Base-by-base conservation (phyloP, 2,797 vertebrate species). In the Potorous gilbertii region DNA sequence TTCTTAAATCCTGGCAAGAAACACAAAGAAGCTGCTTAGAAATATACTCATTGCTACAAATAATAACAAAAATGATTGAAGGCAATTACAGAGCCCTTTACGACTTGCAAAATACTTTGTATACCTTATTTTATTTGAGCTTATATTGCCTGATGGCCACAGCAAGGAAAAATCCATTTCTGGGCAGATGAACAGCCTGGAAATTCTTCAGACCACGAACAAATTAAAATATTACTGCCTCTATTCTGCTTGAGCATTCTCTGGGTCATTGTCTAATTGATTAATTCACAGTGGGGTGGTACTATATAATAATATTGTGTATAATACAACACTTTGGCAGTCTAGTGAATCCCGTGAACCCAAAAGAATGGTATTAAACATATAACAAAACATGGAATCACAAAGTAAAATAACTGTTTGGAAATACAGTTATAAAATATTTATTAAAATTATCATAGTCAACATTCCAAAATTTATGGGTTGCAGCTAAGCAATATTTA, bases 151-250 rank as follows among this genome's bases (percentile, higher is more conserved):
- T 95, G 62, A 8, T 96, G 46, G 24, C 52, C 93, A 96, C 4
- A 94, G 91, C 95, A 97, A 97, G 93, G 93, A 96, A 96, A 97
- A 96, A 95, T 94, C 29, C 2, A 94, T 34, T n/a, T 96, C 28
- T 50, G 56, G 59, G 55, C 92, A 96, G 56, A 94, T 90, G 91
- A 96, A 92, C 46, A 96, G 87, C 90, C 92, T 96, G 54, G 62
- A 95, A 87, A 55, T 54, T 96, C 24, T 87, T 87, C 74, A 46
- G 74, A 3, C 21, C 24, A 46, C 27, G n/a, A 40, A 18, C 66
- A 40, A 81, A 81, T 24, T 81, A 46, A 21, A 81, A 46, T 8
- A 74, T 12, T 13, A 24, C n/a, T 81, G 21, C 66, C 66, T 81
- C 5, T 21, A 24, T 40, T 46, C n/a, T 81, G n/a, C n/a, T 74